A percentile compares a stretch with the other conserved stretches of the same genome.
These are phyloP conservation scores for Halcyon chelicuti DNA, from an alignment of 2,797 vertebrate genomes.

Conservation along the genomic window DNA sequence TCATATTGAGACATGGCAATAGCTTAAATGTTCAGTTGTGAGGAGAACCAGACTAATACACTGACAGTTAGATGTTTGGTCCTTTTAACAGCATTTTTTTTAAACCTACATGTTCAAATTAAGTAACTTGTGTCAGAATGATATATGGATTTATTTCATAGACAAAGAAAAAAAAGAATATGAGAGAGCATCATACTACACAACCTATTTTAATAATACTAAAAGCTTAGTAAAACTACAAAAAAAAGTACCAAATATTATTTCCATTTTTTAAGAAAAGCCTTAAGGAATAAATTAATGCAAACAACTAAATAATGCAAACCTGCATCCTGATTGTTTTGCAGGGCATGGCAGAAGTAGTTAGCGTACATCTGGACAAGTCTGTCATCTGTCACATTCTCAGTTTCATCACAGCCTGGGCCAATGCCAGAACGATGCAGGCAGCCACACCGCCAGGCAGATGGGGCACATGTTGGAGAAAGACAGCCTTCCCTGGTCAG, in stretches of 20 bases:
- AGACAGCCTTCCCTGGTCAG: background rate
- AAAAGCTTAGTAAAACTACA: background rate
- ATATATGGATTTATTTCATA: slow-evolving; percentile 23
- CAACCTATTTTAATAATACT: background rate
- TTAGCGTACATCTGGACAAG: slow-evolving; percentile 31
- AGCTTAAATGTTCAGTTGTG: slow-evolving; percentile 4
- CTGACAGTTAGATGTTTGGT: background rate
- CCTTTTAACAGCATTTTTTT: background rate
- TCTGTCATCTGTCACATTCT: slow-evolving; percentile 45
- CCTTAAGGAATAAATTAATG: background rate
- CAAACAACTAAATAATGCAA: background rate
- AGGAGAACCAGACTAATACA: background rate
- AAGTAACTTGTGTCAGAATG: slow-evolving; percentile 7
- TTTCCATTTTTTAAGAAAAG: background rate
- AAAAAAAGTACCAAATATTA: background rate
- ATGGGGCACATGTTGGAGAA: slow-evolving; percentile 6
- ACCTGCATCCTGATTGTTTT: background rate
- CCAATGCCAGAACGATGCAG: background rate
- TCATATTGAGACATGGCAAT: background rate
- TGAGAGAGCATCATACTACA: background rate
- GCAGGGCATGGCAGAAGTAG: slow-evolving; percentile 4
- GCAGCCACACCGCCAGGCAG: slow-evolving; percentile 9
- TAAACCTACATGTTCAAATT: background rate
- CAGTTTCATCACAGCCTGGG: slow-evolving; percentile 11
- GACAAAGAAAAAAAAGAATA: background rate